These are phyloP conservation scores for Phycodurus eques DNA, from an alignment of 2,113 vertebrate genomes.

Conservation along the genomic window DNA sequence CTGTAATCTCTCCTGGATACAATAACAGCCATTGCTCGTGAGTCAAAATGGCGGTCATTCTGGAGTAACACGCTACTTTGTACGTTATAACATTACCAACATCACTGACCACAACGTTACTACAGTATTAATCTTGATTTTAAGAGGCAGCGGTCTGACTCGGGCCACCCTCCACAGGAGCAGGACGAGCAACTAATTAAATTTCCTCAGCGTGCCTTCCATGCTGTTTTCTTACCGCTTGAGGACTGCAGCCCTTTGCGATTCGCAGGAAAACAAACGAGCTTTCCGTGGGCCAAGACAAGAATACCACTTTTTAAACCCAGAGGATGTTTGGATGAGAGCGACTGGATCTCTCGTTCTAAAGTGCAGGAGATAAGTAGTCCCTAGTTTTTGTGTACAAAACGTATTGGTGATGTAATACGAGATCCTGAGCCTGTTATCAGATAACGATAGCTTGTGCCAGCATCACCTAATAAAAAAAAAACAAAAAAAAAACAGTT, in stretches of 20 bases:
- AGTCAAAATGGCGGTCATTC: too few relatives aligned
- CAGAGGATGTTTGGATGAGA: constrained; percentile 10
- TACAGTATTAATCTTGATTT: too few relatives aligned
- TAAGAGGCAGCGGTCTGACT: constrained; percentile 10
- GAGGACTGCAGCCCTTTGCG: constrained; percentile 49
- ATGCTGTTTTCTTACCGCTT: constrained; percentile 65
- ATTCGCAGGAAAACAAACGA: constrained; percentile 66
- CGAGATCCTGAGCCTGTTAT: not conserved
- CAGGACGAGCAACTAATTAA: constrained; percentile 64
- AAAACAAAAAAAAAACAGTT: not conserved
- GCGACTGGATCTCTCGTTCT: not conserved
- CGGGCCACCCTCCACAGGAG: constrained; percentile 49
- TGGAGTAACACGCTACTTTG: too few relatives aligned
- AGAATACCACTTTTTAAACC: constrained; percentile 18
- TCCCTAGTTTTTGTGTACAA: not conserved
- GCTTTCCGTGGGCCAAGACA: not conserved
- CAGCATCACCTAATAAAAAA: not conserved
- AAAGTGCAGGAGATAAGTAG: not conserved
- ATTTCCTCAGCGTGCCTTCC: constrained; percentile 65
- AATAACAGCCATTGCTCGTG: too few relatives aligned
- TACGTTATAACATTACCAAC: too few relatives aligned
- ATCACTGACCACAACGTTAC: not conserved
- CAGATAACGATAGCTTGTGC: not conserved
- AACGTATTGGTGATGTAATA: not conserved
- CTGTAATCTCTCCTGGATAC: too few relatives aligned